A percentile compares a stretch with the other conserved stretches of the same genome.
Evolutionary conservation across 2,797 vertebrate species (phyloP).

Genomic region (Lagorchestes hirsutus): DNA sequence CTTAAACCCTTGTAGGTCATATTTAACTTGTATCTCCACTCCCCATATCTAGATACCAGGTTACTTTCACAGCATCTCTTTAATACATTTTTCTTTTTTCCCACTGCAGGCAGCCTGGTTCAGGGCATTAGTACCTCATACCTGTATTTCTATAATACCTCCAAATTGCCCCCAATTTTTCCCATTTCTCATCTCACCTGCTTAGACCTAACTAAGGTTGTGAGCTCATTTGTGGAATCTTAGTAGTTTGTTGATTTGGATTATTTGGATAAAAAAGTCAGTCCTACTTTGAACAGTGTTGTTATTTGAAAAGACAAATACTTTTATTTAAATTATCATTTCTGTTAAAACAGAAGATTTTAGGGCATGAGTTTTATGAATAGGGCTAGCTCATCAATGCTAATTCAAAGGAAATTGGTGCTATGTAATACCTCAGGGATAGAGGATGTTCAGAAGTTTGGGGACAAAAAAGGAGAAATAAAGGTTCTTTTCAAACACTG

Average conservation of each 20-base stretch:
- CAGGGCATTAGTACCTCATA: neutral
- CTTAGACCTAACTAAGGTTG: neutral
- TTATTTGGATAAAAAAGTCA: neutral
- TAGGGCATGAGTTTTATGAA: neutral
- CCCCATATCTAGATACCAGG: neutral
- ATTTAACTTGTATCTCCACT: neutral
- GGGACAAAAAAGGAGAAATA: neutral
- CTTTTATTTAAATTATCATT: neutral
- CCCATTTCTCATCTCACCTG: neutral
- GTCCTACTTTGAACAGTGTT: neutral
- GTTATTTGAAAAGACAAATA: neutral
- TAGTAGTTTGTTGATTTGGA: neutral
- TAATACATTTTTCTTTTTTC: neutral
- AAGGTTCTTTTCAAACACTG: neutral
- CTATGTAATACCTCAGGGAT: neutral
- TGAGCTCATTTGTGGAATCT: neutral
- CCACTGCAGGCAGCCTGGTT: neutral
- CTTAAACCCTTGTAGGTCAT: neutral
- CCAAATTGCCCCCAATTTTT: neutral
- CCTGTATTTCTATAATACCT: neutral
- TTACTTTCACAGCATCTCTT: neutral
- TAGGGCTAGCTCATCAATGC: neutral
- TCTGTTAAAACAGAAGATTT: neutral
- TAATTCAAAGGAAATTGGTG: neutral
- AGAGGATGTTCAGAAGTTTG: neutral